phyloP scores from a whole-genome alignment of 1,140 invertebrate species.

The Papilio machaon region DNA sequence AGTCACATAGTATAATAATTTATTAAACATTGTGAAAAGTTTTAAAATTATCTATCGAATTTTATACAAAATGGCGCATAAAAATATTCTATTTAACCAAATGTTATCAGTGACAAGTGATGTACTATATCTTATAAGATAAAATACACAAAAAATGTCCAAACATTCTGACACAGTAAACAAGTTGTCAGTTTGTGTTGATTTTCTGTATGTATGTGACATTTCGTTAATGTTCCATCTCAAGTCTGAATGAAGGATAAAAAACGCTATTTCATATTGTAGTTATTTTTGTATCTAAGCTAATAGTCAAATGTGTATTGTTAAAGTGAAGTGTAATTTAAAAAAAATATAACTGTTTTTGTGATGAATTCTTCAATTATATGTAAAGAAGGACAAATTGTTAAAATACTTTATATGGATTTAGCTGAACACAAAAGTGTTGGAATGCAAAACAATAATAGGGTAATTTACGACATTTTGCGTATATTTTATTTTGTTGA shows the following conservation, averaged over 20 bases:
- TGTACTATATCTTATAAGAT: conserved; percentile 13
- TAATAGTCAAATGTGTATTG: too few species aligned
- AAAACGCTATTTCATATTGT: not conserved
- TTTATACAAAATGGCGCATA: not conserved
- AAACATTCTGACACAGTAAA: not conserved
- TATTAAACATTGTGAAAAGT: not conserved
- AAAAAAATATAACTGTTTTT: not conserved
- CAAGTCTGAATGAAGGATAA: not conserved
- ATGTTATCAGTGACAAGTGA: conserved; percentile 25
- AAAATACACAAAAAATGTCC: not conserved
- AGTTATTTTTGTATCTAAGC: not conserved
- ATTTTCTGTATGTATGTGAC: not conserved
- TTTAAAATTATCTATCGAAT: not conserved
- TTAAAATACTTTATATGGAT: conserved; percentile 61
- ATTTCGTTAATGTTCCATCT: not conserved
- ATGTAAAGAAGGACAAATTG: conserved; percentile 43
- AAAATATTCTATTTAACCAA: conserved; percentile 18
- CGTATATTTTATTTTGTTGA: too few species aligned
- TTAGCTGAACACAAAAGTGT: conserved; percentile 47
- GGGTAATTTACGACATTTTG: not conserved
- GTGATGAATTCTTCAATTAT: conserved; percentile 1
- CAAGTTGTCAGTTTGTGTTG: conserved; percentile 17
- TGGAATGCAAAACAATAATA: conserved; percentile 43
- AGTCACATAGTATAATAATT: not conserved
- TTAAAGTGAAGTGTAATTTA: not conserved